Percentiles rank a stretch among this genome's conserved stretches.
These are phyloP conservation scores for Plutomurus gul DNA, from an alignment of 1,140 invertebrate genomes.

Conservation along the genomic window DNA sequence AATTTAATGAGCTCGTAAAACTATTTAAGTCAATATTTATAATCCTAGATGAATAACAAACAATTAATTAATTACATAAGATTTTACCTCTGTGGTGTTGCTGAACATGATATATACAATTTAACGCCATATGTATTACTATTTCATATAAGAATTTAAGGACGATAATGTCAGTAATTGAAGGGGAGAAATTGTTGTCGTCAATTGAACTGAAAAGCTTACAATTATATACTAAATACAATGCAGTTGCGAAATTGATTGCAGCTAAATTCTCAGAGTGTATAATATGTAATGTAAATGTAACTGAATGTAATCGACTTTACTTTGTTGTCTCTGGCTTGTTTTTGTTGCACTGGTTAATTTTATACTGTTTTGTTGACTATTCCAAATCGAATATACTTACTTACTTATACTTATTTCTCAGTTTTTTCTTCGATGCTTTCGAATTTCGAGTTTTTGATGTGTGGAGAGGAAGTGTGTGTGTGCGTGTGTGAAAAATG, in stretches of 20 bases:
- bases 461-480: neutral
- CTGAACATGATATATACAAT: neutral
- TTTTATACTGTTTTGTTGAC: neutral
- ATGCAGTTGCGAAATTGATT: constrained; percentile 14
- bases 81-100: neutral
- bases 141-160: no score
- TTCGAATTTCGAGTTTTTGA: neutral
- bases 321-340: neutral
- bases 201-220: constrained; percentile 23
- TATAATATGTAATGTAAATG: neutral
- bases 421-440: neutral
- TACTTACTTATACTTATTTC: neutral
- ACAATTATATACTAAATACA: constrained; percentile 25
- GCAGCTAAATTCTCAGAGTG: constrained; percentile 19
- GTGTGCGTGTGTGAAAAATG: neutral
- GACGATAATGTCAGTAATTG: no score
- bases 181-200: constrained; percentile 17
- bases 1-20: constrained; percentile 19
- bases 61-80: neutral
- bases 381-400: neutral
- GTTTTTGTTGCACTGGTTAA: neutral
- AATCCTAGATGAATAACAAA: neutral
- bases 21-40: constrained; percentile 28
- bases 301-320: neutral
- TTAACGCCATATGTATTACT: neutral